phyloP scores from a whole-genome alignment of 2,797 vertebrate genomes.

The Brotula barbata region DNA sequence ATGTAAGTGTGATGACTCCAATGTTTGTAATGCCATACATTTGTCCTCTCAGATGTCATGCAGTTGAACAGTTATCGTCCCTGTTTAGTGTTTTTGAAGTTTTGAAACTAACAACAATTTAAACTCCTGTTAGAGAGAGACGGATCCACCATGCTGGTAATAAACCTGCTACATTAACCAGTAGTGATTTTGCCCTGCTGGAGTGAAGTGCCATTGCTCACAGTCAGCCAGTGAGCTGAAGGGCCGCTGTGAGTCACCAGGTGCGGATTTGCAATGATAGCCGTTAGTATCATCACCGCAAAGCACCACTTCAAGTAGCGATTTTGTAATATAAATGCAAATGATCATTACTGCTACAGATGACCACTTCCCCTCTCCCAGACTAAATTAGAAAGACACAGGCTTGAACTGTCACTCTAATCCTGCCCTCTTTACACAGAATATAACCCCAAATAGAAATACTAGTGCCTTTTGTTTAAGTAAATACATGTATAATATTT shows the following conservation, averaged over 20 bases:
- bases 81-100: background rate
- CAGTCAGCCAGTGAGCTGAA: conserved; percentile 11
- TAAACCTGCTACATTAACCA: conserved; percentile 40
- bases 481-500: too few relatives aligned
- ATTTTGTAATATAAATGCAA: conserved; percentile 74
- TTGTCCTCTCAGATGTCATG: background rate
- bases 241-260: conserved; percentile 61
- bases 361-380: conserved; percentile 45
- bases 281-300: conserved; percentile 51
- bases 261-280: conserved; percentile 43
- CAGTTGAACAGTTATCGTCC: conserved; percentile 2
- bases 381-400: conserved; percentile 48
- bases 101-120: background rate
- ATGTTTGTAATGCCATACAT: conserved; percentile 8
- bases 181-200: conserved; percentile 34
- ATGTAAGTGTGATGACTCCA: conserved; percentile 28
- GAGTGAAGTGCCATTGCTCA: conserved; percentile 39
- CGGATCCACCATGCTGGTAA: conserved; percentile 33
- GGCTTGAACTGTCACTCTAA: conserved; percentile 38
- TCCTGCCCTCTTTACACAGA: conserved; percentile 41
- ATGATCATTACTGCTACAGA: conserved; percentile 63
- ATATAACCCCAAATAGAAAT: conserved; percentile 34
- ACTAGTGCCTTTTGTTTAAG: too few relatives aligned
- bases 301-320: conserved; percentile 61
- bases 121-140: conserved; percentile 16